A percentile compares a stretch with the other conserved stretches of the same genome.
These are phyloP conservation scores for Falco columbarius DNA, from an alignment of 2,797 vertebrate genomes.

Conservation along the genomic window DNA sequence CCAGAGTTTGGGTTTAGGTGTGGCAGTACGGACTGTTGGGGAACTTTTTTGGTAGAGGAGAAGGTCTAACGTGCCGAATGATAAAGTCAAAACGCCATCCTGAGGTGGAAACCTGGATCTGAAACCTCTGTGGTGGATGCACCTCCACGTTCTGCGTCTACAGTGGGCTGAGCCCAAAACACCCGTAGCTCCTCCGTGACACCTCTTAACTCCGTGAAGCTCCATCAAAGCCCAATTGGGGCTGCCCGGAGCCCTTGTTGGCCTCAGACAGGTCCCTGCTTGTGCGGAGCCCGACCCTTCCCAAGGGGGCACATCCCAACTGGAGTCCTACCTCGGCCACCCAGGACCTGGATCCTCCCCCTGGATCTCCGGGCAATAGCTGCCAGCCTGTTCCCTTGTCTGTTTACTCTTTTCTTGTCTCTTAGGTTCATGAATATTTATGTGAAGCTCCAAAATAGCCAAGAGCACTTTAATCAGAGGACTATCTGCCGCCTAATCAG, in stretches of 20 bases:
- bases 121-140: accelerated
- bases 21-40: accelerated
- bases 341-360: background rate
- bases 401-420: slow-evolving; percentile 55
- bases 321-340: background rate
- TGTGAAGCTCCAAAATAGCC: slow-evolving; percentile 73
- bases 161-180: background rate
- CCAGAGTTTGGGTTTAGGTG: accelerated
- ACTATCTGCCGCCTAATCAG: slow-evolving; percentile 74
- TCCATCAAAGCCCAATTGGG: accelerated
- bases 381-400: slow-evolving; percentile 26
- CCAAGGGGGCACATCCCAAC: background rate
- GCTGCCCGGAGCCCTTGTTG: background rate
- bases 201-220: accelerated
- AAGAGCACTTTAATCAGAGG: slow-evolving; percentile 76
- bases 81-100: background rate
- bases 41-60: background rate
- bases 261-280: background rate
- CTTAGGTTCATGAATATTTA: slow-evolving; percentile 77
- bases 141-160: background rate
- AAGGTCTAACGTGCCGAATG: accelerated
- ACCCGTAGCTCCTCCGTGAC: background rate
- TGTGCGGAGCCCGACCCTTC: accelerated
- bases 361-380: background rate
- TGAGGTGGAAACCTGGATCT: background rate